Evolutionary conservation across 2,888 invertebrate species (phyloP).

Genomic region (Lasioglossum malachurum): DNA sequence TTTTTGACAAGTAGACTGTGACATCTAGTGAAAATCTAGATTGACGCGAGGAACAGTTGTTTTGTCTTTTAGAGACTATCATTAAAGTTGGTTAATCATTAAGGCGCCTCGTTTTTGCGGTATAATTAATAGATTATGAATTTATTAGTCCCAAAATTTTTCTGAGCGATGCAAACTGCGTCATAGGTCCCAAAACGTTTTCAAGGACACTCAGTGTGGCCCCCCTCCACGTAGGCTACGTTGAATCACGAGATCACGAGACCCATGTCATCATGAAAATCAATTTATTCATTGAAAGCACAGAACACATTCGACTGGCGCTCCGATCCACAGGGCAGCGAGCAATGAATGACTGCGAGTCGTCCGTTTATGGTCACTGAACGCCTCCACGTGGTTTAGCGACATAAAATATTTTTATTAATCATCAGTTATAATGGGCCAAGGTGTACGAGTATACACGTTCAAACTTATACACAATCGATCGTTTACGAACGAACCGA

Average conservation of each 20-base stretch:
- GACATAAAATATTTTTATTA: slow-evolving; percentile 72
- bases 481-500: slow-evolving; percentile 45
- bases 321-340: neutral
- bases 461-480: slow-evolving; percentile 57
- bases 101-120: neutral
- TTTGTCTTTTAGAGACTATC: neutral
- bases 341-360: neutral
- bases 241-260: neutral
- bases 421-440: slow-evolving; percentile 64
- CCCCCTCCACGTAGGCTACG: neutral
- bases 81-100: neutral
- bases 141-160: neutral
- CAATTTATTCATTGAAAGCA: neutral
- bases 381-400: slow-evolving; percentile 31
- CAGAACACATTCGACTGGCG: neutral
- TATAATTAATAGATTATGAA: neutral
- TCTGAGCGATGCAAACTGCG: neutral
- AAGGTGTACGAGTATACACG: slow-evolving; percentile 69
- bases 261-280: neutral
- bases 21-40: neutral
- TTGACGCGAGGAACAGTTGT: neutral
- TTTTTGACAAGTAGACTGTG: neutral
- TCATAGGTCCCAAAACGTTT: neutral
- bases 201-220: neutral
- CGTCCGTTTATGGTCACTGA: slow-evolving; percentile 17